Conservation (phyloP, 2,113 vertebrate genomes). For the Embiotoca jacksoni region DNA sequence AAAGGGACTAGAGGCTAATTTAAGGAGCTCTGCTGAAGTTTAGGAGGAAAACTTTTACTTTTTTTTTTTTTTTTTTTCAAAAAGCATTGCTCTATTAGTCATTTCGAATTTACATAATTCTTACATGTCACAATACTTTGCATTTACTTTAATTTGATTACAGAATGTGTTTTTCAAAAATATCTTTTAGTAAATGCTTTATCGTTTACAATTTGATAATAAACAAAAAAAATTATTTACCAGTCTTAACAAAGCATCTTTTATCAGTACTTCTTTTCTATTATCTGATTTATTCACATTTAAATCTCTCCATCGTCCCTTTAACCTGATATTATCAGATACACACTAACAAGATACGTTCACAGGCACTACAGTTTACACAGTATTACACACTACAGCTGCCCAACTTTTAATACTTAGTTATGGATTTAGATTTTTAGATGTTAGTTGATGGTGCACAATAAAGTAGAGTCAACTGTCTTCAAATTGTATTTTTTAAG, state of each 20-base stretch:
- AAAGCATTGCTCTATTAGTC: constrained; percentile 85
- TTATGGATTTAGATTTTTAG: constrained; percentile 99
- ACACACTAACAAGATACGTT: constrained; percentile 96
- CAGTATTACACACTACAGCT: constrained; percentile 97
- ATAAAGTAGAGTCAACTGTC: constrained; percentile 93
- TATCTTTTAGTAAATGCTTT: constrained; percentile 97
- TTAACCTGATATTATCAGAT: constrained; percentile 99
- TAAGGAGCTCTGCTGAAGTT: constrained; percentile 93
- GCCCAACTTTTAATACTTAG: constrained; percentile 96
- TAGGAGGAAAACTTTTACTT: constrained; percentile 92
- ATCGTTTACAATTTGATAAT: constrained; percentile 92
- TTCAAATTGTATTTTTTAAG: constrained; percentile 94
- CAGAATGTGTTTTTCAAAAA: constrained; percentile 66
- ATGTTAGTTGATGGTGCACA: constrained; percentile 99
- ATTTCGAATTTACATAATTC: constrained; percentile 81
- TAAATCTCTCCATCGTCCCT: constrained; percentile 99
- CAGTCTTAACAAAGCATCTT: constrained; percentile 89
- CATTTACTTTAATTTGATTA: constrained; percentile 77
- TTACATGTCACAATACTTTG: constrained; percentile 75
- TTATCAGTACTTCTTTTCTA: constrained; percentile 93
- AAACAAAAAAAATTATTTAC: constrained; percentile 81
- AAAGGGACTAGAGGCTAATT: constrained; percentile 99
- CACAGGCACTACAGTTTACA: constrained; percentile 93
- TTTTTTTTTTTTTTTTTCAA: constrained; percentile 79
- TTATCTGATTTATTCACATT: constrained; percentile 97